These are phyloP conservation scores for Trichonephila inaurata DNA, from an alignment of 1,140 invertebrate genomes.

Conservation along the genomic window DNA sequence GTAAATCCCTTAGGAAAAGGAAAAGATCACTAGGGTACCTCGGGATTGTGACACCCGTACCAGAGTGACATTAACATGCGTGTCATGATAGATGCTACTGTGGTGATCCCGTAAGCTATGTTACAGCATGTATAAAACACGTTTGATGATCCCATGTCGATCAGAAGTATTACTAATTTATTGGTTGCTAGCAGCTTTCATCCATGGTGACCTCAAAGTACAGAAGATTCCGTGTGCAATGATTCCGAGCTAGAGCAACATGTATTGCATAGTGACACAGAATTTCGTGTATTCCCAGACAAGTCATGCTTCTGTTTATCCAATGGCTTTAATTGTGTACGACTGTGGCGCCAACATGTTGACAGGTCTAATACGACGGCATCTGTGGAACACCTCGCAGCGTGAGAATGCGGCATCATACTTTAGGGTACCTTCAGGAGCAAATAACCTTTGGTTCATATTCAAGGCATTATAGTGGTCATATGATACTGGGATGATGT, in stretches of 20 bases:
- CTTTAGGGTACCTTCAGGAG: neutral
- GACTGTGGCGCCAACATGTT: neutral
- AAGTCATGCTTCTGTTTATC: neutral
- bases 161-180: neutral
- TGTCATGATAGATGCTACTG: too few relatives aligned
- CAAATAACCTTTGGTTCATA: neutral
- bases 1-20: too few relatives aligned
- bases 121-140: neutral
- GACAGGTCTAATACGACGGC: neutral
- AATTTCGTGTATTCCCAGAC: neutral
- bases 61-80: neutral
- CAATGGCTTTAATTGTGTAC: neutral
- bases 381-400: neutral
- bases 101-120: neutral
- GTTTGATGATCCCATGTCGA: neutral
- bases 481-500: neutral
- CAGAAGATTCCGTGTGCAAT: neutral
- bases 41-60: too few relatives aligned
- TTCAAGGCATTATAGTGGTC: neutral
- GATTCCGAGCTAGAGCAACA: neutral
- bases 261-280: neutral
- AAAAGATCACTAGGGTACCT: too few relatives aligned
- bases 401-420: neutral
- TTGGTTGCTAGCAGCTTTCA: neutral
- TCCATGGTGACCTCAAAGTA: neutral